Conservation (phyloP, 2,888 invertebrate species). For the Hermaeophaga mercurialis region DNA sequence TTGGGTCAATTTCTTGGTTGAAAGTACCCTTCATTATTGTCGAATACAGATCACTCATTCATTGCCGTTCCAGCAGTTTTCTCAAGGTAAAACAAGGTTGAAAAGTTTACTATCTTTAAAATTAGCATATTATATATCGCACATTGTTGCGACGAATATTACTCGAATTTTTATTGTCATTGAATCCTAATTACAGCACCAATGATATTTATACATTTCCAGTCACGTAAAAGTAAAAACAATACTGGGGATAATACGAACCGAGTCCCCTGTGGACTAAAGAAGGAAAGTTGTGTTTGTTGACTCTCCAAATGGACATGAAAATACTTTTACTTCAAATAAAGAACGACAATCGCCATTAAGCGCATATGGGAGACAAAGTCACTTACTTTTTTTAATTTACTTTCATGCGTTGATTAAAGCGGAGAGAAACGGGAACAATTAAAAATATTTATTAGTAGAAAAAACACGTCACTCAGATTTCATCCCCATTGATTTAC, state of each 20-base stretch:
- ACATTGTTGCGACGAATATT: too few relatives aligned
- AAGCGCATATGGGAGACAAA: neutral
- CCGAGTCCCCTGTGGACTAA: slow-evolving; percentile 5
- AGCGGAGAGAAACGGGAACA: too few relatives aligned
- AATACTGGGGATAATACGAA: slow-evolving; percentile 16
- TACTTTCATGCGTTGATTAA: too few relatives aligned
- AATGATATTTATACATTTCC: too few relatives aligned
- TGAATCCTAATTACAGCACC: too few relatives aligned
- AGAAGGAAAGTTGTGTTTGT: slow-evolving; percentile 14
- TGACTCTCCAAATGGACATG: neutral
- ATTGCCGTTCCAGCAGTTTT: neutral
- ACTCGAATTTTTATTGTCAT: too few relatives aligned
- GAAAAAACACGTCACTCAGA: too few relatives aligned
- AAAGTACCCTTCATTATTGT: slow-evolving; percentile 1
- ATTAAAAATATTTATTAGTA: too few relatives aligned
- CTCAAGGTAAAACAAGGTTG: slow-evolving; percentile 5
- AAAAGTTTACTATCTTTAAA: too few relatives aligned
- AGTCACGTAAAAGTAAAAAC: slow-evolving; percentile 26
- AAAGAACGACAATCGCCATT: slow-evolving; percentile 2
- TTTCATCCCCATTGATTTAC: too few relatives aligned
- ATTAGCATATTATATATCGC: too few relatives aligned
- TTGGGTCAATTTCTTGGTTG: slow-evolving; percentile 1
- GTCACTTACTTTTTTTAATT: neutral
- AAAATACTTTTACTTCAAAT: slow-evolving; percentile 29
- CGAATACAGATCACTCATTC: slow-evolving; percentile 1